Evolutionary conservation across 2,113 vertebrate species (phyloP).

Genomic region (Hypomesus transpacificus): DNA sequence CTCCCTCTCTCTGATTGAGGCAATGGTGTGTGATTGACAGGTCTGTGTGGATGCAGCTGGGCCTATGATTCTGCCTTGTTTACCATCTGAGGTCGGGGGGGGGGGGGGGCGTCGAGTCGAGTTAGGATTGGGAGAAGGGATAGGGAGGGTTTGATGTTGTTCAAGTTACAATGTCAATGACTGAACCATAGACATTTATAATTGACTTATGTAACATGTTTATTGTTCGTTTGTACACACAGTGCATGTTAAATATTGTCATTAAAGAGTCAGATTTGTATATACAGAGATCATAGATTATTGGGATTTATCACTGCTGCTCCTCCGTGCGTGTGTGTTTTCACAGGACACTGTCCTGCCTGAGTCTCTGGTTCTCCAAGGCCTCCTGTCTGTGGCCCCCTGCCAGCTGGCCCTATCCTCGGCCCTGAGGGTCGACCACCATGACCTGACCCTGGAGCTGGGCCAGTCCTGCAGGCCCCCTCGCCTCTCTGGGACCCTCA

Average conservation of each 20-base stretch:
- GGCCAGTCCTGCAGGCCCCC: conserved; percentile 56
- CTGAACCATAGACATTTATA: too few species aligned
- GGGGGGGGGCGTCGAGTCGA: background rate
- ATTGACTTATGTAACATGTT: too few species aligned
- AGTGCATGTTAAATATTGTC: too few species aligned
- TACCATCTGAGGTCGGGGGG: background rate
- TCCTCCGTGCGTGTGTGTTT: background rate
- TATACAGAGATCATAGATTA: background rate
- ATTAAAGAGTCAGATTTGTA: too few species aligned
- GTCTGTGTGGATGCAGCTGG: conserved; percentile 27
- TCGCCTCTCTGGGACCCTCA: conserved; percentile 61
- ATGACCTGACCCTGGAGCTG: conserved; percentile 61
- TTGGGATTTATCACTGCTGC: background rate
- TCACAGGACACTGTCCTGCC: conserved; percentile 64
- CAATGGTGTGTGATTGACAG: background rate
- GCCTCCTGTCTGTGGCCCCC: conserved; percentile 53
- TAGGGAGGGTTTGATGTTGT: background rate
- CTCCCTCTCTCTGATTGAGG: background rate
- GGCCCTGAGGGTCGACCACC: conserved; percentile 60
- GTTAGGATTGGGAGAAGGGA: background rate
- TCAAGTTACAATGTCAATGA: background rate
- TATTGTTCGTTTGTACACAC: too few species aligned
- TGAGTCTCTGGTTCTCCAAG: conserved; percentile 52
- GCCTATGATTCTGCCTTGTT: background rate
- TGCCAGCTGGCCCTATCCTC: conserved; percentile 55